These are phyloP conservation scores for Tetrax tetrax DNA, from an alignment of 2,113 vertebrate species.

Conservation along the genomic window DNA sequence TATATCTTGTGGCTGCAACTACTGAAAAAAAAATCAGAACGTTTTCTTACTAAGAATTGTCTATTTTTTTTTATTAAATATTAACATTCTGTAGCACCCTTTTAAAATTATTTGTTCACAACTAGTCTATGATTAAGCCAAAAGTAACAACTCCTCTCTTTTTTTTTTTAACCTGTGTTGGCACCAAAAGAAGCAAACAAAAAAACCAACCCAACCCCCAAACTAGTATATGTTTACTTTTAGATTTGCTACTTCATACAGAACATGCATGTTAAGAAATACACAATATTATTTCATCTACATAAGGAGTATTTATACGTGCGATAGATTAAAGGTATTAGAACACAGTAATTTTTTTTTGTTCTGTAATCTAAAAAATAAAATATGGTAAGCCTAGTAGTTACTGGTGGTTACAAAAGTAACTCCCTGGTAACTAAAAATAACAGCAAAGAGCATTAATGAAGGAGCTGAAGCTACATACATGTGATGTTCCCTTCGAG, in stretches of 20 bases:
- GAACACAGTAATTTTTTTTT: neutral
- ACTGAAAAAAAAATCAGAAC: neutral
- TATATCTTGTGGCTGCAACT: neutral
- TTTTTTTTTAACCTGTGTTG: too few species aligned
- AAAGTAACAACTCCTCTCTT: neutral
- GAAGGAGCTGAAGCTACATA: neutral
- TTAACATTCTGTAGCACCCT: neutral
- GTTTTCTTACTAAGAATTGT: neutral
- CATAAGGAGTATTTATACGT: neutral
- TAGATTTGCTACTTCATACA: neutral
- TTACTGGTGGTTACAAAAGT: neutral
- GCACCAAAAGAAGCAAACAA: neutral
- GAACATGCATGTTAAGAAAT: neutral
- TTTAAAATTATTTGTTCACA: neutral
- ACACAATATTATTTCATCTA: neutral
- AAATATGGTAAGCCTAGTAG: neutral
- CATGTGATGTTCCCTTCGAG: fast-evolving
- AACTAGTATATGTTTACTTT: neutral
- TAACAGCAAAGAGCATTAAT: neutral
- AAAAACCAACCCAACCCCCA: neutral
- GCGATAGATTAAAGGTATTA: neutral
- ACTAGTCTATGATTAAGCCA: neutral
- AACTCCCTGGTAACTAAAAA: neutral
- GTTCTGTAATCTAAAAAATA: neutral
- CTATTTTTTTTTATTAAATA: neutral